phyloP scores from a whole-genome alignment of 1,140 invertebrate genomes.

The Pseudomyrmex cubaensis region DNA sequence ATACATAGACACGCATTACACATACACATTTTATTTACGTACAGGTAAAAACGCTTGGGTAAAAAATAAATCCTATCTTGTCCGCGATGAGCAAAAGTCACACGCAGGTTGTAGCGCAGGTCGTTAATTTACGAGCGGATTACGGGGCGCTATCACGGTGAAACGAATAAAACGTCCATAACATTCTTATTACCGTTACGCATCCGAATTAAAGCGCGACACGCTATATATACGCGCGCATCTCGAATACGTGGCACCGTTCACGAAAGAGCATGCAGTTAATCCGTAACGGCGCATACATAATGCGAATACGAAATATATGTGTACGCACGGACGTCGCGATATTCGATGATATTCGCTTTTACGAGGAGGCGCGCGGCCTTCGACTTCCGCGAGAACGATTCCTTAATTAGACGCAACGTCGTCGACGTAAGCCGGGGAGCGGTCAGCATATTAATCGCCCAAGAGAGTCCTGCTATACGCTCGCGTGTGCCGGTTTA shows the following conservation, averaged over 20 bases:
- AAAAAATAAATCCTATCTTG: background rate
- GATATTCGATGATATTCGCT: slow-evolving; percentile 10
- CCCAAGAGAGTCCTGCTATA: background rate
- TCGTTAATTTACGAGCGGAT: slow-evolving; percentile 42
- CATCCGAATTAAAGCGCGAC: slow-evolving; percentile 41
- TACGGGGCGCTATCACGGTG: background rate
- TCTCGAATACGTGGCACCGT: slow-evolving; percentile 6
- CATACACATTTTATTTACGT: too few species aligned
- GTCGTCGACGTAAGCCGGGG: slow-evolving; percentile 26
- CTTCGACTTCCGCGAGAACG: slow-evolving; percentile 33
- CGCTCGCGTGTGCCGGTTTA: slow-evolving; percentile 50
- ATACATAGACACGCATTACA: too few species aligned
- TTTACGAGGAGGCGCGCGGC: slow-evolving; percentile 12
- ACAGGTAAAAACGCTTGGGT: too few species aligned
- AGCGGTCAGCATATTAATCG: slow-evolving; percentile 13
- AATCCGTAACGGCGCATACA: slow-evolving; percentile 18
- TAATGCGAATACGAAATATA: background rate
- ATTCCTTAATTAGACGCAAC: slow-evolving; percentile 41
- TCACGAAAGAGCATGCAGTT: slow-evolving; percentile 9
- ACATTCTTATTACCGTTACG: slow-evolving; percentile 50
- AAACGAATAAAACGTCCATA: slow-evolving; percentile 39
- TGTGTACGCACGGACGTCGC: background rate
- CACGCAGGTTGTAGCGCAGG: background rate
- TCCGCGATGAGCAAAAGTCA: slow-evolving; percentile 5
- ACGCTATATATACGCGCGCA: background rate